phyloP scores from a whole-genome alignment of 92 coral and sea anemone genomes.

The Porites cylindrica region DNA sequence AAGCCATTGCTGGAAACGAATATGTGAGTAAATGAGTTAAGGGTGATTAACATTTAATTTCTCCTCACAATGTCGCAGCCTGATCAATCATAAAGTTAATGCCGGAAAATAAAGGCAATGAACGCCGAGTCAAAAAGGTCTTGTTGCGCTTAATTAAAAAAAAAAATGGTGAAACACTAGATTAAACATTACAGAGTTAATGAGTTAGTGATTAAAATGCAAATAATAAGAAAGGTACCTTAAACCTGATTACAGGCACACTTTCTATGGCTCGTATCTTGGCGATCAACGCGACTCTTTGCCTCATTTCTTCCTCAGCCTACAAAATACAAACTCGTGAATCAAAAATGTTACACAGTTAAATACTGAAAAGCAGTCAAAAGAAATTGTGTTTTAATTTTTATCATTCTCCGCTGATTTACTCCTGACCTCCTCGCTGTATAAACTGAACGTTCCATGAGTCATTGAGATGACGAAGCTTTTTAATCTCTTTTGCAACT shows the following conservation, averaged over 20 bases:
- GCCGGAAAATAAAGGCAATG: too few species aligned
- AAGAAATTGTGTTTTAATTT: background rate
- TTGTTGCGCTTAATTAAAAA: too few species aligned
- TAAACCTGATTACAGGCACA: slow-evolving; percentile 97
- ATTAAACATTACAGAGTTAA: background rate
- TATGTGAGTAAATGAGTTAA: too few species aligned
- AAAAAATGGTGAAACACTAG: too few species aligned
- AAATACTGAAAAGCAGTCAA: background rate
- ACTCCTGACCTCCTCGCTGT: background rate
- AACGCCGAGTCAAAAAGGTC: too few species aligned
- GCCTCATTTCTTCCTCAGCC: slow-evolving; percentile 99
- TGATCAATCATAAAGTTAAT: too few species aligned
- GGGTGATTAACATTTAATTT: too few species aligned
- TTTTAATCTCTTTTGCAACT: too few species aligned
- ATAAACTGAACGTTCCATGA: background rate
- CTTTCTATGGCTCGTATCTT: slow-evolving; percentile 99
- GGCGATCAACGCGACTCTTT: slow-evolving; percentile 91
- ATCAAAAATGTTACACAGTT: background rate
- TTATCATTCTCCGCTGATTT: background rate
- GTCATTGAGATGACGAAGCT: too few species aligned
- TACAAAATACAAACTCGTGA: slow-evolving; percentile 29
- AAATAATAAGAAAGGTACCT: slow-evolving; percentile 52
- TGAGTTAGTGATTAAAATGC: background rate
- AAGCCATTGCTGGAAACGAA: background rate
- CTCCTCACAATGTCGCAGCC: too few species aligned